Percentiles rank a stretch among this genome's conserved stretches.
phyloP scores from a whole-genome alignment of 2,888 invertebrate genomes.

The Drosophila meridionalis region DNA sequence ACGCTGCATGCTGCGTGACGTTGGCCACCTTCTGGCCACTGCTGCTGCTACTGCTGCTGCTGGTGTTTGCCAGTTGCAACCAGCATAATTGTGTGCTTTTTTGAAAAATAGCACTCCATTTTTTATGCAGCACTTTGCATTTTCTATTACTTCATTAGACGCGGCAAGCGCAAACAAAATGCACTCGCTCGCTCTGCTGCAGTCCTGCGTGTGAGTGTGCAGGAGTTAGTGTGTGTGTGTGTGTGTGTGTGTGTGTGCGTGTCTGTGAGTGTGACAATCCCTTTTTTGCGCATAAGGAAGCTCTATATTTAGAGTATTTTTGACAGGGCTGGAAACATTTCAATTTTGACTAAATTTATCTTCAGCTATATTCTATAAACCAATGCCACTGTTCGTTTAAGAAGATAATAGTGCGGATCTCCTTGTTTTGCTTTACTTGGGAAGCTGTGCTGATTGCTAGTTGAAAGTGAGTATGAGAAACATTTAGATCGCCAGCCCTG shows the following conservation, averaged over 20 bases:
- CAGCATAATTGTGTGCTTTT: constrained; percentile 79
- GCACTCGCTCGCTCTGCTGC: constrained; percentile 42
- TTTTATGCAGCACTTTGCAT: constrained; percentile 77
- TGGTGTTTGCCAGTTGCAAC: constrained; percentile 38
- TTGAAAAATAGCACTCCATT: constrained; percentile 80
- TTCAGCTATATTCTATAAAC: not conserved
- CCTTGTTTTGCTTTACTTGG: not conserved
- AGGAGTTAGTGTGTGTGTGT: not conserved
- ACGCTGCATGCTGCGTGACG: constrained; percentile 22
- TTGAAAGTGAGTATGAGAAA: not conserved
- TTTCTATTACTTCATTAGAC: constrained; percentile 76
- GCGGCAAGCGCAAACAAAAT: constrained; percentile 50
- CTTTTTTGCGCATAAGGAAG: constrained; percentile 13
- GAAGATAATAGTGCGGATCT: too few relatives aligned
- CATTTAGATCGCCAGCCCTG: constrained; percentile 21
- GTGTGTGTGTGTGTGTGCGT: not conserved
- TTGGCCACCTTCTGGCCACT: constrained; percentile 31
- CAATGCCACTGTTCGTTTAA: not conserved
- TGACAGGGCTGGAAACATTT: constrained; percentile 19
- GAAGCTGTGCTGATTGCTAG: not conserved
- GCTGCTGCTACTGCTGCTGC: constrained; percentile 7
- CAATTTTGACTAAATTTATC: constrained; percentile 9
- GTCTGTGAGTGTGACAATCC: constrained; percentile 10
- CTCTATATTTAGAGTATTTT: constrained; percentile 19
- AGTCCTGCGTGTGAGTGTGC: constrained; percentile 5